Base-by-base conservation (phyloP, 2,113 vertebrate species). In the Phylloscopus trochilus region DNA sequence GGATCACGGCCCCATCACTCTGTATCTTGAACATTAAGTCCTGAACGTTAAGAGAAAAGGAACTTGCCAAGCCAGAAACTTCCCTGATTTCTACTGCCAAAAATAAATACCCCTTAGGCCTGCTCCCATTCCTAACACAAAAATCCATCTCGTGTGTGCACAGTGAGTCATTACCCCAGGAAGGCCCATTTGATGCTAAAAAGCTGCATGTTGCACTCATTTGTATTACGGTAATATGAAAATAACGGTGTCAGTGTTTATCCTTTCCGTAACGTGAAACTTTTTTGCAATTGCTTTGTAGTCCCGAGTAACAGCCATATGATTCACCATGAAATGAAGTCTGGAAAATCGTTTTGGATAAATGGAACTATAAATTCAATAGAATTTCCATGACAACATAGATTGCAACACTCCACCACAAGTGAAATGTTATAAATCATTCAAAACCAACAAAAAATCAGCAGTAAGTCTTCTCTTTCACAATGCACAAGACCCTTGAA, bases 241-340 rank as follows among this genome's bases (percentile, higher is more conserved):
- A 98, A 97, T 97, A 96, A 96, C 86, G 37, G 97, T 93, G 88
- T 72, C 93, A 72, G 94, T 97, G 97, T 97, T 98, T 97, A 97
- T 87, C 95, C 96, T 97, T 96, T 97, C 96, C 68, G 63, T 93
- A 98, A 98, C 96, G 95, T 56, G 95, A 96, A 98, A 98, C 97
- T 98, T 97, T 96, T 96, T 78, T 94, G 95, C 97, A 98, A 98
- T 98, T 97, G 98, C 97, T 98, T 98, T 98, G 97, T 98, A 97
- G 96, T 96, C 97, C 97, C 58, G 5, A 97, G 97, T 97, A 98
- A 98, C 97, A 98, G 97, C 97, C 97, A 97, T 97, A 98, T 98
- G 98, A 98, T 98, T 98, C 98, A 98, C 98, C 98, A 97, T 98
- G 98, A 98, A 98, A 98, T 98, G 98, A 98, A 98, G 98, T 98